Evolutionary conservation across 92 coral and sea anemone genomes (phyloP).

Genomic region (Umimayanthus kanabou): DNA sequence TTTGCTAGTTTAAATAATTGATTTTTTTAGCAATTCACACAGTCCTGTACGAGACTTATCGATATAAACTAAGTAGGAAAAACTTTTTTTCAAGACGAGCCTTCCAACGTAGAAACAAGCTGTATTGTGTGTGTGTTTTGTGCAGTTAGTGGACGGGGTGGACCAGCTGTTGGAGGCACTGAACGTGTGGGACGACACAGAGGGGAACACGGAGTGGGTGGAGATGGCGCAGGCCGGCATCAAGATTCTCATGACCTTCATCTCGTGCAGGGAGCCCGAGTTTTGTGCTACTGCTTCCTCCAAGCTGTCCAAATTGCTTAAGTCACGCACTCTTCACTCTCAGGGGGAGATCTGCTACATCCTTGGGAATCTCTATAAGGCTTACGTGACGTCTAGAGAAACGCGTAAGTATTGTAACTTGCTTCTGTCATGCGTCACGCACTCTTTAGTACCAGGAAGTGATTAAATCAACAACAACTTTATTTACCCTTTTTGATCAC

Average conservation of each 20-base stretch:
- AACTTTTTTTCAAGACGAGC: no score
- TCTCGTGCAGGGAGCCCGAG: slow-evolving; percentile 80
- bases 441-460: slow-evolving; percentile 33
- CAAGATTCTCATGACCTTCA: slow-evolving; percentile 81
- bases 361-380: slow-evolving; percentile 84
- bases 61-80: no score
- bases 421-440: no score
- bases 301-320: slow-evolving; percentile 83
- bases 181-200: slow-evolving; percentile 88
- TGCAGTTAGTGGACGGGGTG: slow-evolving; percentile 86
- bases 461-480: no score
- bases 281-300: slow-evolving; percentile 96
- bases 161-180: slow-evolving; percentile 89
- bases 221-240: slow-evolving; percentile 98
- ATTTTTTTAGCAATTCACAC: no score
- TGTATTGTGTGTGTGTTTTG: background rate
- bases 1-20: no score
- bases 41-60: no score
- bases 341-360: slow-evolving; percentile 93
- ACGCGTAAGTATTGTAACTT: slow-evolving; percentile 53
- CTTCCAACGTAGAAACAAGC: background rate
- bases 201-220: slow-evolving; percentile 80
- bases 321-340: slow-evolving; percentile 74
- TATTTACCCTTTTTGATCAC: no score
- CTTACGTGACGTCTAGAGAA: slow-evolving; percentile 76